Evolutionary conservation across 1,140 invertebrate genomes (phyloP), one percentile per base, ranked within the genome.

Genomic region (Phthorimaea operculella): DNA sequence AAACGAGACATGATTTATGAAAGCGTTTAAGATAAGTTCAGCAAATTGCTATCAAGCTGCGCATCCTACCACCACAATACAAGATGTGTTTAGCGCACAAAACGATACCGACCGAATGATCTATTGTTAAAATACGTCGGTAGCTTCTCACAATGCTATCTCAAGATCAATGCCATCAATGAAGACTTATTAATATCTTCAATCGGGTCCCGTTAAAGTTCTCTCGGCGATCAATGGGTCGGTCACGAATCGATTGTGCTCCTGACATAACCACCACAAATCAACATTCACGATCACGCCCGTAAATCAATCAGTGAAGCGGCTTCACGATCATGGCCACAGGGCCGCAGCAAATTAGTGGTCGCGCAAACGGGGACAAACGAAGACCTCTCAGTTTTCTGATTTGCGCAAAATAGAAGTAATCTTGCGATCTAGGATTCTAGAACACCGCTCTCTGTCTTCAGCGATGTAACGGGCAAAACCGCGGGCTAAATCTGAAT

Each of bases 251-350:
- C 49, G 36, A 56, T 56, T 56, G 54, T 56, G 21, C 18, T 39
- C 15, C 48, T 44, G 33, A 51, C 42, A 15, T 21, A 55, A 58
- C 57, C 57, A 56, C 52, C 58, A 56, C 55, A 50, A 63, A 60
- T 58, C 59, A 56, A 60, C 50, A 57, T 54, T 64, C 67, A 64
- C 62, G 67, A 62, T 63, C 7, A 12, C 21, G 21, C n/a, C 8
- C 8, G 39, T 14, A 14, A 42, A 28, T 28, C 21, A 28, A 28
- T 28, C 21, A 28, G 21, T 6, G 21, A 4, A 4, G 6, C 21
- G 21, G 6, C 2, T 28, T 42, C 39, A 14, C 39, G 39, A 42
- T 42, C 39, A 42, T 42, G 39, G 39, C 11, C 39, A 42, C 14
- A 42, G 39, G 39, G 39, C 11, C 39, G 9, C 14, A 42, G 39